Base-by-base conservation (phyloP, 2,113 vertebrate genomes). In the Neodon shergylaensis region DNA sequence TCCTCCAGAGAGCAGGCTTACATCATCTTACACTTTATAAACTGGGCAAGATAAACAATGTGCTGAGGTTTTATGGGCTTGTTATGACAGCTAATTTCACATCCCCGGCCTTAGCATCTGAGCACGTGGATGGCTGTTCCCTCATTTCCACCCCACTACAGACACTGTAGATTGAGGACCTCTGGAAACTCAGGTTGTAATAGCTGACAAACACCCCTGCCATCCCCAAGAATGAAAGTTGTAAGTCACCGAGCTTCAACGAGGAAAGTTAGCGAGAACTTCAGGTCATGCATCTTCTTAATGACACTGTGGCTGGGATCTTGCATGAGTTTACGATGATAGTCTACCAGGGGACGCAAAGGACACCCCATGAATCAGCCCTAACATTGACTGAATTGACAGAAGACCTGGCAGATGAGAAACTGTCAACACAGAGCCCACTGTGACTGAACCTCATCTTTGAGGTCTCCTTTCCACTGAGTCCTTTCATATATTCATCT, bases 21-120 rank as follows among this genome's bases (percentile, higher is more conserved):
- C 81, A 74, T 65, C 21, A 0, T 66, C n/a, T 3, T 19, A 65
- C 91, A 78, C 85, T 95, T 96, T 82, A 87, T 89, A 96, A 95
- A 92, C 92, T 84, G 88, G 88, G 90, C 82, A 95, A 97, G 97
- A 98, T 81, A 73, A 86, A 97, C 95, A 65, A 83, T 72, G 94
- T 95, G 95, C 63, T 97, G 81, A 83, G 94, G 91, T 94, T 96
- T 97, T 96, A 96, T 95, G 96, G 95, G 92, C 97, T 95, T 97
- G 96, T 97, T 92, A 89, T 98, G 97, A 98, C 97, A 97, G 97
- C 97, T 98, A 97, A 98, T 97, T 97, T 96, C 83, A 0, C 44
- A 95, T 94, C 12, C 24, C 94, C 94, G 97, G 97, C 97, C 97
- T 97, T 96, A 97, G 97, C 94, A 96, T 95, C 97, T 91, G 91